phyloP scores from a whole-genome alignment of 2,888 invertebrate genomes.

The Trileptium ribeirensis region DNA sequence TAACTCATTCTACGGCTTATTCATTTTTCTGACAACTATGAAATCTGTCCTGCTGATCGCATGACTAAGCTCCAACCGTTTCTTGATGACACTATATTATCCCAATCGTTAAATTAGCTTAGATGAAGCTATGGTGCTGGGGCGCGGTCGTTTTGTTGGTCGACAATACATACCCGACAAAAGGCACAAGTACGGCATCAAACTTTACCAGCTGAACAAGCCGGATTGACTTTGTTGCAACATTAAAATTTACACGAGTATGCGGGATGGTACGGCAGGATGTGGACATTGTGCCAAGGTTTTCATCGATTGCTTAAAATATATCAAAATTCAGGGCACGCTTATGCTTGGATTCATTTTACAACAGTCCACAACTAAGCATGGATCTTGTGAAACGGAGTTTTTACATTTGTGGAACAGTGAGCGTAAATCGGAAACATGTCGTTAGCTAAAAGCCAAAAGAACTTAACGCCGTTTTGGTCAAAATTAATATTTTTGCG shows the following conservation, averaged over 20 bases:
- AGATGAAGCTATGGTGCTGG: conserved; percentile 1
- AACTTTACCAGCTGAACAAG: no score
- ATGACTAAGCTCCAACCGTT: not conserved
- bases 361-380: not conserved
- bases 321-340: no score
- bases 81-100: conserved; percentile 4
- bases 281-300: not conserved
- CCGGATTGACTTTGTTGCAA: no score
- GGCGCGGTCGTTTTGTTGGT: not conserved
- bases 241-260: not conserved
- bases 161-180: no score
- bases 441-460: no score
- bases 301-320: no score
- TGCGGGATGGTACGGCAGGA: not conserved
- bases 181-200: no score
- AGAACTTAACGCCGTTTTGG: no score
- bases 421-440: no score
- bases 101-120: not conserved
- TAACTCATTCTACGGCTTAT: not conserved
- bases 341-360: not conserved
- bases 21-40: not conserved
- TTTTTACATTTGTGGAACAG: no score
- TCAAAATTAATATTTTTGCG: no score
- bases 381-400: no score
- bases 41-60: not conserved